These are phyloP conservation scores for Netelia virgata DNA, from an alignment of 2,888 invertebrate genomes.

Conservation along the genomic window DNA sequence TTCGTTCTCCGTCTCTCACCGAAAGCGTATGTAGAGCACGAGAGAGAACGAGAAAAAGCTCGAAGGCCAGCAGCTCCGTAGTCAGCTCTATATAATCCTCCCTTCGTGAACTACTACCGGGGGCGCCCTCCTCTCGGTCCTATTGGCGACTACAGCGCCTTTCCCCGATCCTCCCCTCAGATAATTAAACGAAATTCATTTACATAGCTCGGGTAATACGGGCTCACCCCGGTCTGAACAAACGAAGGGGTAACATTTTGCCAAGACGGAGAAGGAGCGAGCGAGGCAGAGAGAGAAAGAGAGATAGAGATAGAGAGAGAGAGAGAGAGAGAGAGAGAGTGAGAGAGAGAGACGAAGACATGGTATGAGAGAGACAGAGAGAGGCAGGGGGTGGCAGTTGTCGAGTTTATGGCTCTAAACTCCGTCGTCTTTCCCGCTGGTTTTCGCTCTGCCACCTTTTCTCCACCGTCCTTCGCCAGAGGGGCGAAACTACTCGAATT, in stretches of 20 bases:
- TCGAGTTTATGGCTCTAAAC: conserved; percentile 65
- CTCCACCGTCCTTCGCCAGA: background rate
- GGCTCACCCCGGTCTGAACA: conserved; percentile 66
- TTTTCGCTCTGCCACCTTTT: conserved; percentile 30
- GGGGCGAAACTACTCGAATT: conserved; percentile 29
- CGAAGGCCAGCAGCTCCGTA: conserved; percentile 39
- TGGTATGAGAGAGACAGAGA: conserved; percentile 25
- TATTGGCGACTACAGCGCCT: conserved; percentile 70
- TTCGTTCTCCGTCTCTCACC: conserved; percentile 27
- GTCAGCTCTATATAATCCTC: conserved; percentile 54
- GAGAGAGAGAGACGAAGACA: conserved; percentile 5
- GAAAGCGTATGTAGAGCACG: conserved; percentile 25
- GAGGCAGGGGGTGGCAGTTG: conserved; percentile 56
- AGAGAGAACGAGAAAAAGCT: conserved; percentile 50
- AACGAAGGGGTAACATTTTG: conserved; percentile 60
- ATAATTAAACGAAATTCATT: conserved; percentile 85
- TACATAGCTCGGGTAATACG: conserved; percentile 84
- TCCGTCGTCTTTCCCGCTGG: conserved; percentile 55
- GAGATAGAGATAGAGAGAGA: conserved; percentile 9
- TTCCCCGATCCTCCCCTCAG: conserved; percentile 73
- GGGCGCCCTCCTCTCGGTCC: conserved; percentile 61
- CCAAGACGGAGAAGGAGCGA: conserved; percentile 34
- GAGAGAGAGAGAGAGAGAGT: conserved; percentile 22
- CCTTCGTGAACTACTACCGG: conserved; percentile 61
- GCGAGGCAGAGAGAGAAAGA: conserved; percentile 32